phyloP scores from a whole-genome alignment of 2,888 invertebrate genomes.

The Ophion obscuratus region DNA sequence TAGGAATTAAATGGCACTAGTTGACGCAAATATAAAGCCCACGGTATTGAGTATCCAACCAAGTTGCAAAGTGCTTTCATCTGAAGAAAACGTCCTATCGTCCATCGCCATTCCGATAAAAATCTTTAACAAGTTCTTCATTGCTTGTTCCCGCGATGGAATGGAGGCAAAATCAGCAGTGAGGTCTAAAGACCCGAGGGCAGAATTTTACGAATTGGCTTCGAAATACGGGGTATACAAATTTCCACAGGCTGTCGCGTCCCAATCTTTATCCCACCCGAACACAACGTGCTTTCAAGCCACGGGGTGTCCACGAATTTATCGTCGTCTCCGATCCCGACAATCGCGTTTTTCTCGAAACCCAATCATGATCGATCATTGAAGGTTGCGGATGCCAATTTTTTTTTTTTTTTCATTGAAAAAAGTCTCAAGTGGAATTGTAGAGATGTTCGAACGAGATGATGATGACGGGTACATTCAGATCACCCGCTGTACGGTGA shows the following conservation, averaged over 20 bases:
- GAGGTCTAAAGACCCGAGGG: neutral
- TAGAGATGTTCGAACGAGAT: conserved; percentile 14
- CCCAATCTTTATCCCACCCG: conserved; percentile 45
- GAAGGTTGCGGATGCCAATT: neutral
- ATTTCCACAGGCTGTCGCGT: conserved; percentile 11
- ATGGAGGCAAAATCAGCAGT: neutral
- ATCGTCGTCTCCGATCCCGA: neutral
- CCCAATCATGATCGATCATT: neutral
- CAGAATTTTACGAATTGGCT: neutral
- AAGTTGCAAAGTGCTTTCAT: too few species aligned
- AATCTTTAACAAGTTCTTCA: neutral
- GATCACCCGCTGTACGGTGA: neutral
- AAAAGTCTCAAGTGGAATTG: neutral
- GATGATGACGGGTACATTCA: conserved; percentile 21
- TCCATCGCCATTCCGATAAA: neutral
- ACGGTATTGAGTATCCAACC: too few species aligned
- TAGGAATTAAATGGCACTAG: too few species aligned
- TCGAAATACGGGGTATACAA: conserved; percentile 5
- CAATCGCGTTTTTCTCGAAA: neutral
- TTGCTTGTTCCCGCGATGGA: neutral
- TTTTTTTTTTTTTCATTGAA: neutral
- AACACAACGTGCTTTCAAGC: neutral
- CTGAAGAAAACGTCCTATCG: neutral
- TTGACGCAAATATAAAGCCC: too few species aligned
- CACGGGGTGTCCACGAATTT: too few species aligned